Base-by-base conservation (phyloP, 2,113 vertebrate genomes). In the Proterorhinus semilunaris region DNA sequence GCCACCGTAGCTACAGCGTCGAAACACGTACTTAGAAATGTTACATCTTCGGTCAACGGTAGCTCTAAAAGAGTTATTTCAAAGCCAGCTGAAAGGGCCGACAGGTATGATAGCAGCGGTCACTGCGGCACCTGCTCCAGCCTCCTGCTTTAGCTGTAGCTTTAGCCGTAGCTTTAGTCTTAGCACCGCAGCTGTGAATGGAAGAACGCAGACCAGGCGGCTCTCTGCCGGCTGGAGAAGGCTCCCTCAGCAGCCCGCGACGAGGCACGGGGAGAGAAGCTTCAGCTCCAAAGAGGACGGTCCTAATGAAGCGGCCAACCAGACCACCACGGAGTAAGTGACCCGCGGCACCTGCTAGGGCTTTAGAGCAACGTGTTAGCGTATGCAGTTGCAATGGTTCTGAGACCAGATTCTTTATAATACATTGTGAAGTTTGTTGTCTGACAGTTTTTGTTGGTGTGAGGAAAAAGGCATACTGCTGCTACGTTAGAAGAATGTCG, bases 271-370 rank as follows among this genome's bases (percentile, higher is more conserved):
- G 4, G 61, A 62, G 6, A 86, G 91, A 46, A 42, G 77, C 49
- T 87, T 91, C 13, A 93, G 92, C 74, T 82, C 87, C 45, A 89
- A 89, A 62, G 79, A 48, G 3, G 87, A 89, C 46, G 69, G 76
- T 21, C 74, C 66, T 12, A 77, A 70, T 46, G 90, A 91, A 48
- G 66, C 75, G 52, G 11, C 48, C 54, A 91, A 85, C 46, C 89
- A 92, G 10, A 53, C 88, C 0, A 12, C 80, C 1, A 92, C 93
- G 21, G 93, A 93, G 92, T 94, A 84, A 92, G 93, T 94, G 57
- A 44, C 8, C 58, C 10, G 58, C 13, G 42, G 12, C 57, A 43
- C 36, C 57, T 12, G 58, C 58, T 61, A 13, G 12, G 12, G 36
- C 42, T 44, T 44, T 9, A 44, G 53, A 10, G 52, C 1, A 27